These are phyloP conservation scores for Zingel zingel DNA, from an alignment of 2,113 vertebrate species.

Conservation along the genomic window DNA sequence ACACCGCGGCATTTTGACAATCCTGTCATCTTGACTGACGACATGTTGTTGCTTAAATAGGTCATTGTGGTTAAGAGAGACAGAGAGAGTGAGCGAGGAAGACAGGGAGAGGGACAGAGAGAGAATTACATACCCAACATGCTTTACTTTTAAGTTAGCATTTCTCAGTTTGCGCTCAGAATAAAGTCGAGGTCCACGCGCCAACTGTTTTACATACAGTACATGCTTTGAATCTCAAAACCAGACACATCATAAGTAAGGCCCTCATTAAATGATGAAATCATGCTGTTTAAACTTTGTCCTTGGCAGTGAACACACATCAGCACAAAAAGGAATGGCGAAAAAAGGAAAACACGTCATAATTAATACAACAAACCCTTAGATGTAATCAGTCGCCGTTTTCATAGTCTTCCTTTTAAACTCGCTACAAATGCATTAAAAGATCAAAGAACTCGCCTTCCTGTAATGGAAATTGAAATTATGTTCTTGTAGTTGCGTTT, in stretches of 20 bases:
- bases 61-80: conserved; percentile 71
- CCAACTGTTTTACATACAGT: conserved; percentile 80
- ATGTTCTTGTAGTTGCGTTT: conserved; percentile 67
- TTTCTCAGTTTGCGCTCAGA: conserved; percentile 66
- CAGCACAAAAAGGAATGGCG: conserved; percentile 57
- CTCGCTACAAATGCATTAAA: conserved; percentile 64
- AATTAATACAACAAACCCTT: conserved; percentile 80
- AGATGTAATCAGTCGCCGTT: conserved; percentile 73
- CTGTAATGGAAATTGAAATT: conserved; percentile 68
- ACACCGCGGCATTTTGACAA: conserved; percentile 71
- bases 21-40: conserved; percentile 65
- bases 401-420: conserved; percentile 69
- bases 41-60: conserved; percentile 76
- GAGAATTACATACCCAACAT: conserved; percentile 56
- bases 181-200: conserved; percentile 65
- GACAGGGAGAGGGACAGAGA: conserved; percentile 1
- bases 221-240: conserved; percentile 78
- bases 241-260: conserved; percentile 76
- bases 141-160: conserved; percentile 64
- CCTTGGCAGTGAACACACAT: conserved; percentile 76
- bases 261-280: conserved; percentile 79
- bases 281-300: conserved; percentile 81
- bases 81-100: conserved; percentile 23
- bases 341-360: conserved; percentile 58
- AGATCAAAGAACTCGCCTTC: conserved; percentile 68